Percentiles rank a stretch among this genome's conserved stretches.
Evolutionary conservation across 1,140 invertebrate genomes (phyloP).

Genomic region (Drosophila bocqueti): DNA sequence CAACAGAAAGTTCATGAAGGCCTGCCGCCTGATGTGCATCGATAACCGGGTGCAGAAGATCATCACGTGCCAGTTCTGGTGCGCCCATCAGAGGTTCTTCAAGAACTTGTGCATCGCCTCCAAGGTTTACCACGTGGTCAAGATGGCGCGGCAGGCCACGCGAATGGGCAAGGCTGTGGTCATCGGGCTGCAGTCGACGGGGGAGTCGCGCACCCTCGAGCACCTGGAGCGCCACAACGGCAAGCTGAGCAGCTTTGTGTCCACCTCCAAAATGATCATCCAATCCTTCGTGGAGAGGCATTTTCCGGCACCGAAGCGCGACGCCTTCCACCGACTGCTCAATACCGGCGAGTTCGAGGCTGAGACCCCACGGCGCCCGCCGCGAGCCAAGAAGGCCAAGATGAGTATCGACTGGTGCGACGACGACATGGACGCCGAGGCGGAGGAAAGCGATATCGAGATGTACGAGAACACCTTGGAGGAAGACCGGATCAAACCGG

Average conservation of each 20-base stretch:
- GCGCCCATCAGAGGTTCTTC: constrained; percentile 99
- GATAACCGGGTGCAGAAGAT: constrained; percentile 96
- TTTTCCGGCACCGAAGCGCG: constrained; percentile 96
- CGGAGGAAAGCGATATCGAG: constrained; percentile 62
- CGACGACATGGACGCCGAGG: constrained; percentile 57
- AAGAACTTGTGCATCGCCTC: constrained; percentile 99
- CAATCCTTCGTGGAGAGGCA: constrained; percentile 98
- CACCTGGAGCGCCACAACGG: constrained; percentile 97
- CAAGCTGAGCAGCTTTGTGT: constrained; percentile 98
- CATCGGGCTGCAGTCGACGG: constrained; percentile 99
- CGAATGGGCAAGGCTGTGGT: constrained; percentile 99
- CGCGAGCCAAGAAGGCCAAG: constrained; percentile 23
- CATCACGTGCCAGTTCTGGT: constrained; percentile 99
- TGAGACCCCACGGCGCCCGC: constrained; percentile 29
- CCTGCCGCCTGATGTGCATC: constrained; percentile 96
- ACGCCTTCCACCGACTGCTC: constrained; percentile 89
- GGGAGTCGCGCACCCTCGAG: constrained; percentile 98
- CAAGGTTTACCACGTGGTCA: constrained; percentile 95
- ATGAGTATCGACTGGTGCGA: constrained; percentile 47
- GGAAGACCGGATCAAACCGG: constrained; percentile 89
- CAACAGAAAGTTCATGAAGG: constrained; percentile 97
- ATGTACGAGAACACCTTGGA: constrained; percentile 73
- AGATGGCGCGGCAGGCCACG: constrained; percentile 94
- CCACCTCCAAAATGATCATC: constrained; percentile 98
- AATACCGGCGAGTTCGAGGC: constrained; percentile 77